Evolutionary conservation across 2,113 vertebrate species (phyloP), one percentile per base, ranked within the genome.

Genomic region (Tetrax tetrax): DNA sequence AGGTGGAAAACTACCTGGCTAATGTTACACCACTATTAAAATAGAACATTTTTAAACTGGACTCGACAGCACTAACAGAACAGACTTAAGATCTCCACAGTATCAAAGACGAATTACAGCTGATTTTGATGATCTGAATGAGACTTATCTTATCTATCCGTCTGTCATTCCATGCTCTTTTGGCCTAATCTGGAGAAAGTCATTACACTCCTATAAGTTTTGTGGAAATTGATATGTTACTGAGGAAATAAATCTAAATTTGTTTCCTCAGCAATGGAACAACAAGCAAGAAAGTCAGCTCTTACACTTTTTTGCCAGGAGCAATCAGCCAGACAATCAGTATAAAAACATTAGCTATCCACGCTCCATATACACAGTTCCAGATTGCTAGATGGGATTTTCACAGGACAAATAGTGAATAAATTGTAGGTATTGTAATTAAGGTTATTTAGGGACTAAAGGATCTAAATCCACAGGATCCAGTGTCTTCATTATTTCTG

Each of bases 21-120:
- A 48, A 7, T 14, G 3, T 79, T 47, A 43, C 0, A 0, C 35
- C 20, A 41, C 15, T 57, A 5, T 38, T 79, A 23, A 31, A 74
- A 50, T 1, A 35, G 27, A 65, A 45, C 3, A 1, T 47, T 45
- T 81, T 59, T 57, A 2, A 70, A 24, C 35, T 38, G 24, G 74
- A 70, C 50, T 64, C n/a, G 12, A 15, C 12, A 56, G 9, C 16
- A 8, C 71, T 56, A n/a, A 27, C 38, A 54, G 47, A 84, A 64
- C 38, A 74, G 64, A 65, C 12, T 41, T 83, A 64, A 76, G 61
- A 53, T 75, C 28, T 77, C 50, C 9, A 1, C 20, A 50, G 4
- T 56, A 74, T 54, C 47, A 68, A 78, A 82, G 47, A 28, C 0
- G 0, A 74, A 24, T 41, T 28, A 47, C 18, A 7, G 14, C 61